phyloP scores from a whole-genome alignment of 2,113 vertebrate genomes.

The Leptodactylus fuscus region DNA sequence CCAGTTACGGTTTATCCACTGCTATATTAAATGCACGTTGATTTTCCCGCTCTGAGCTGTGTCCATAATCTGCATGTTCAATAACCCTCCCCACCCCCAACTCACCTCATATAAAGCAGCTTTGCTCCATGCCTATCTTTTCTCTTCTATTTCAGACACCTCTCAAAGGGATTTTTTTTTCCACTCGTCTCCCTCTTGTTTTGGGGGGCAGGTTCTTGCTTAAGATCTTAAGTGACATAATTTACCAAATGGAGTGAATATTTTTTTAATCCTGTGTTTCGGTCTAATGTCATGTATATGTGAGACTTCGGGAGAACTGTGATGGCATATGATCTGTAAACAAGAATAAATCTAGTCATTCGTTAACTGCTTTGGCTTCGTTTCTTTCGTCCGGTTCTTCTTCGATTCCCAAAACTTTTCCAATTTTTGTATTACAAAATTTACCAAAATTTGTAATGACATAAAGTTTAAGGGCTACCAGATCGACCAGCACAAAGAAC shows the following conservation, averaged over 20 bases:
- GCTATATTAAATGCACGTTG: background rate
- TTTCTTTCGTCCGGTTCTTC: conserved; percentile 75
- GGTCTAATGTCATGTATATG: conserved; percentile 80
- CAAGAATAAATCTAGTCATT: conserved; percentile 90
- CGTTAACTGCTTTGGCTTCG: conserved; percentile 80
- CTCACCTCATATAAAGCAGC: conserved; percentile 62
- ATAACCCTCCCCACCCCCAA: background rate
- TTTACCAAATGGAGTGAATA: conserved; percentile 66
- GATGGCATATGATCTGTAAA: conserved; percentile 88
- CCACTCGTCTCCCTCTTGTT: conserved; percentile 63
- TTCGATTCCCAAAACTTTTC: background rate
- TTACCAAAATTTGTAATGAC: background rate
- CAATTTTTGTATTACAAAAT: background rate
- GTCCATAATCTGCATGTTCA: conserved; percentile 63
- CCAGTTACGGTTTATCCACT: background rate
- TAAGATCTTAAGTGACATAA: conserved; percentile 64
- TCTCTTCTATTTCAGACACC: conserved; percentile 89
- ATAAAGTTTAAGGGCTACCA: background rate
- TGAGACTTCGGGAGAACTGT: conserved; percentile 78
- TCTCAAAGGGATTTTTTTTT: conserved; percentile 78
- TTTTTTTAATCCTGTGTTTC: conserved; percentile 72
- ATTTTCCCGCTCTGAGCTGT: background rate
- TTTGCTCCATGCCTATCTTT: conserved; percentile 68
- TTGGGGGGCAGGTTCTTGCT: conserved; percentile 62
- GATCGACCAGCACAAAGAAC: background rate